These are phyloP conservation scores for Idris sp. DNA, from an alignment of 1,140 invertebrate species.

Conservation along the genomic window DNA sequence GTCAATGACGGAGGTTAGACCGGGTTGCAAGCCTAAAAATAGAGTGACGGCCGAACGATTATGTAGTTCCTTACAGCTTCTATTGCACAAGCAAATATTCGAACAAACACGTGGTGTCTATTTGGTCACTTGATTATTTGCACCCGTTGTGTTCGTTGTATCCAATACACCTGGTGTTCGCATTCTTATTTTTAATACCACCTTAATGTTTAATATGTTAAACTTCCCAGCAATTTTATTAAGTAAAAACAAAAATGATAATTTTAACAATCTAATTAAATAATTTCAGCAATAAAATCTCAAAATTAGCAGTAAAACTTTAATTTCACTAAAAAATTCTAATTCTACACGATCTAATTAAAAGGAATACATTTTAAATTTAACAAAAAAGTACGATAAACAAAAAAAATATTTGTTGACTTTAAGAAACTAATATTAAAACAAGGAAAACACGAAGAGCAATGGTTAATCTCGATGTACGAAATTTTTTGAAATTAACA, in stretches of 20 bases:
- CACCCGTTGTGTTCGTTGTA: constrained; percentile 20
- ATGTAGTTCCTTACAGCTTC: constrained; percentile 50
- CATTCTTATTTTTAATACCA: constrained; percentile 16
- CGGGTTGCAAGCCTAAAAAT: constrained; percentile 56
- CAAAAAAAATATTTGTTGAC: too few species aligned
- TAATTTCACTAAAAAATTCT: too few species aligned
- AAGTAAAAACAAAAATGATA: too few species aligned
- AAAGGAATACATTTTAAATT: too few species aligned
- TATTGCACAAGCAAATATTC: constrained; percentile 56
- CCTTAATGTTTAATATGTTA: not conserved
- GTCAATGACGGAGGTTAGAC: constrained; percentile 62
- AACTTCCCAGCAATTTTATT: too few species aligned
- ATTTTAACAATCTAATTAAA: too few species aligned
- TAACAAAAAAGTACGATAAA: too few species aligned
- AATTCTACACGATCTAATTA: too few species aligned
- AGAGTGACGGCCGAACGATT: constrained; percentile 53
- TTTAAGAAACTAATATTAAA: not conserved
- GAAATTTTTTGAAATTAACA: constrained; percentile 22
- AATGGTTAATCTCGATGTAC: constrained; percentile 4
- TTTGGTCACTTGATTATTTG: constrained; percentile 21
- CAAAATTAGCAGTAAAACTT: too few species aligned
- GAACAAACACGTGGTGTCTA: constrained; percentile 48
- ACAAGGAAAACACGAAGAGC: constrained; percentile 1
- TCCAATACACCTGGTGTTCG: constrained; percentile 31
- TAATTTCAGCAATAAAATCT: too few species aligned